Evolutionary conservation across 2,888 invertebrate genomes (phyloP).

Genomic region (Amiota mariae): DNA sequence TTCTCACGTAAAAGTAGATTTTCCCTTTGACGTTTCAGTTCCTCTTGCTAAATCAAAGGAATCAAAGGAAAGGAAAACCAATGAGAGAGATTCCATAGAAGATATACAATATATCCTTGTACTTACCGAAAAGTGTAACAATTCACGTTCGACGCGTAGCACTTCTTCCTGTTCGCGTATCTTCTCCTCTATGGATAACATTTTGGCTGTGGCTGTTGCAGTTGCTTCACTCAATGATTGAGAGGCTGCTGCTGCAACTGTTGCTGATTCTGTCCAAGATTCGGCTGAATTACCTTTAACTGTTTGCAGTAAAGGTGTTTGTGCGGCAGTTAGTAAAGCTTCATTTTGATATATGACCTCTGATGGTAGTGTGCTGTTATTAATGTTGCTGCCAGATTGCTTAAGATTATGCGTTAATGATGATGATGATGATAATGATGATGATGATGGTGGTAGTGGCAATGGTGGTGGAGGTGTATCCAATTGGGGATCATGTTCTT

Average conservation of each 20-base stretch:
- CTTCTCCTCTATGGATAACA: conserved; percentile 79
- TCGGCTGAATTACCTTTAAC: conserved; percentile 68
- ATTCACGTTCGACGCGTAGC: conserved; percentile 84
- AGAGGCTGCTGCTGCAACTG: conserved; percentile 68
- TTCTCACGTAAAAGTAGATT: conserved; percentile 80
- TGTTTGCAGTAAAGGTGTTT: conserved; percentile 65
- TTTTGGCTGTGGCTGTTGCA: conserved; percentile 74
- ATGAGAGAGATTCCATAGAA: not conserved
- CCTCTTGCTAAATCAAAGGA: conserved; percentile 79
- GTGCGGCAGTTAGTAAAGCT: conserved; percentile 55
- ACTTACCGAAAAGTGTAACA: conserved; percentile 76
- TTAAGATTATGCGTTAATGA: not conserved
- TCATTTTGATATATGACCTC: conserved; percentile 66
- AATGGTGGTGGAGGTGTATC: conserved; percentile 61
- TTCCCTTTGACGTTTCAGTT: conserved; percentile 82
- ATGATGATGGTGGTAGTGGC: conserved; percentile 44
- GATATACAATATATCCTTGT: not conserved
- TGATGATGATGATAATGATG: not conserved
- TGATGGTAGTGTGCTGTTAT: conserved; percentile 12
- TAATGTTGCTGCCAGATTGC: not conserved
- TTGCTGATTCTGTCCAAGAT: conserved; percentile 70
- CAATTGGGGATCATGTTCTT: conserved; percentile 77
- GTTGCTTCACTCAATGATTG: conserved; percentile 74
- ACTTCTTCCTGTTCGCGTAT: conserved; percentile 83
- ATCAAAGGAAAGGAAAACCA: not conserved